These are phyloP conservation scores for Acheta domesticus DNA, from an alignment of 2,888 invertebrate species.

Conservation along the genomic window DNA sequence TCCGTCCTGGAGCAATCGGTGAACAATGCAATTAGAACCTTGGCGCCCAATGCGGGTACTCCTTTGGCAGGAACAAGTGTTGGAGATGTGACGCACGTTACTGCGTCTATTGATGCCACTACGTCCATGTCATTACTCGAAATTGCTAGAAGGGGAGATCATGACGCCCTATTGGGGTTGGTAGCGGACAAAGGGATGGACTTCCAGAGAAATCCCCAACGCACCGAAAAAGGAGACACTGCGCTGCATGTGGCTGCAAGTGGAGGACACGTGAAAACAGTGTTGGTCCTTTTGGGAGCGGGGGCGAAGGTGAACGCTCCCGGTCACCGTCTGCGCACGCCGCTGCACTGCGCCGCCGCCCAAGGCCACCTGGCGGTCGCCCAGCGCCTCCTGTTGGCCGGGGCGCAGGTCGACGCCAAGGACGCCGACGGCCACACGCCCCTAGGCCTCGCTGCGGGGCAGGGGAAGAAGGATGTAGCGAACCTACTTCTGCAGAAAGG, in stretches of 20 bases:
- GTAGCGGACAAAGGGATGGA: no score
- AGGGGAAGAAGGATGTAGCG: background rate
- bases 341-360: background rate
- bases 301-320: background rate
- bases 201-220: no score
- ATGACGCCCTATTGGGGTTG: no score
- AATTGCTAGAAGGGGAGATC: no score
- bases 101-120: no score
- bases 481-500: no score
- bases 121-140: no score
- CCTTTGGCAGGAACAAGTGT: no score
- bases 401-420: background rate
- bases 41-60: no score
- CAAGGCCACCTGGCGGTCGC: background rate
- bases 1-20: no score
- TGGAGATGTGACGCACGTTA: no score
- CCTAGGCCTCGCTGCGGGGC: background rate
- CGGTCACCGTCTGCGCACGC: background rate
- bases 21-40: no score
- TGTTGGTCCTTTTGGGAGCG: background rate
- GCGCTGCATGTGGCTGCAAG: background rate
- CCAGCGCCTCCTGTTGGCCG: background rate
- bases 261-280: background rate
- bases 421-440: background rate
- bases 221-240: background rate